Base-by-base conservation (phyloP, 2,113 vertebrate genomes). In the Rafetus swinhoei region DNA sequence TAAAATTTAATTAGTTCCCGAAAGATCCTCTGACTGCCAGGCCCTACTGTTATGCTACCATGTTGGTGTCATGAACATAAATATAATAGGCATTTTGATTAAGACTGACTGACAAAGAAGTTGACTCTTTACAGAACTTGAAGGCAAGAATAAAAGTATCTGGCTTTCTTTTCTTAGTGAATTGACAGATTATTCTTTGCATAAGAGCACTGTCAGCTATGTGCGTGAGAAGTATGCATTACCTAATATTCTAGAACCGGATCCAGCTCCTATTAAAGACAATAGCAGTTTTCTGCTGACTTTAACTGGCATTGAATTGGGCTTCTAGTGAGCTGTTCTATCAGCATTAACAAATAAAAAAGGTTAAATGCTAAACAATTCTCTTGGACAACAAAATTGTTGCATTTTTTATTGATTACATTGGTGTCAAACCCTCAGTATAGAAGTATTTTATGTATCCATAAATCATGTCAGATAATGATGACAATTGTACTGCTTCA, bases 391-490 rank as follows among this genome's bases (percentile, higher is more conserved):
- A 88, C 56, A 81, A 25, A 87, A 84, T n/a, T 15, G 27, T 56
- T 2, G 15, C 22, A 12, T 53, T 29, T 84, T n/a, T 11, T 57
- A 56, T 81, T 59, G 35, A 84, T 14, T 25, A 69, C 19, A 13
- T 29, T 15, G 79, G 65, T 79, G 56, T 45, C 72, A 85, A 84
- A 35, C 25, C 13, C 54, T 39, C 72, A 93, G 74, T 62, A 55
- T 60, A 7, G 3, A 93, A 80, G 35, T 65, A 65, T 81, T 93
- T 87, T 90, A 69, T 85, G n/a, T 65, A 53, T 88, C 80, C 89
- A 54, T 84, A 88, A 95, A 39, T 88, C 77, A 59, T 84, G 79
- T 62, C 88, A 84, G 84, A 93, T 97, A 92, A 94, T 95, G 74
- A 77, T 19, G 76, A 32, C 79, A 95, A 92, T 92, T 86, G 5